These are phyloP conservation scores for Eretmochelys imbricata DNA, from an alignment of 2,113 vertebrate genomes.

Conservation along the genomic window DNA sequence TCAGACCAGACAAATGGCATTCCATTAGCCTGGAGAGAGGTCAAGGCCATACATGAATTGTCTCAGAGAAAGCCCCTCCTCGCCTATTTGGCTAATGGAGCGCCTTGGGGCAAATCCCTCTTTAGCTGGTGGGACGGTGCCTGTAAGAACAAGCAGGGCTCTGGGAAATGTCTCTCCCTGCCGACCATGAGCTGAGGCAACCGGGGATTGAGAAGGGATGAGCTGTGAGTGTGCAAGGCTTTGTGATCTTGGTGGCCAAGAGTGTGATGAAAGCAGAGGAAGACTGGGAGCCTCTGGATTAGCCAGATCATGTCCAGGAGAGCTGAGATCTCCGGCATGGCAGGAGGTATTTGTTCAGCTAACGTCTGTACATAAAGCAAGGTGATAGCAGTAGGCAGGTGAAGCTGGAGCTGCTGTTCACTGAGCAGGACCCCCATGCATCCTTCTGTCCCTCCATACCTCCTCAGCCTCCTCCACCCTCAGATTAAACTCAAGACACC, in stretches of 20 bases:
- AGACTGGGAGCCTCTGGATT: background rate
- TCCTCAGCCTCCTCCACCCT: background rate
- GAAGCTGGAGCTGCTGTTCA: background rate
- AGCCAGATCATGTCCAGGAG: fast-evolving
- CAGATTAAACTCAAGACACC: background rate
- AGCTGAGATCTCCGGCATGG: background rate
- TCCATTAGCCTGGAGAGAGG: background rate
- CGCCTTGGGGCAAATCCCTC: too few species aligned
- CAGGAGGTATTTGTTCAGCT: background rate
- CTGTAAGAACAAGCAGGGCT: too few species aligned
- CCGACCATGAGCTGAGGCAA: background rate
- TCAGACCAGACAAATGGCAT: background rate
- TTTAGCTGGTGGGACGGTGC: background rate
- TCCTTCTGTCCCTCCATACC: background rate
- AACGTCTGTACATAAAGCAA: background rate
- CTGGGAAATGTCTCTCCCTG: background rate
- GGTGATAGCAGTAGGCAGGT: background rate
- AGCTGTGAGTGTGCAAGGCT: background rate
- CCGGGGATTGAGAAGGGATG: background rate
- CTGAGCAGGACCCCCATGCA: background rate
- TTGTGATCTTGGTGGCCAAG: background rate
- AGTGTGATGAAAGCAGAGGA: background rate
- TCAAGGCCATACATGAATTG: background rate
- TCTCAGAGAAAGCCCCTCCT: background rate
- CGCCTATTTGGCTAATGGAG: background rate